phyloP scores from a whole-genome alignment of 2,797 vertebrate genomes.

The Apogon hyalosoma region DNA sequence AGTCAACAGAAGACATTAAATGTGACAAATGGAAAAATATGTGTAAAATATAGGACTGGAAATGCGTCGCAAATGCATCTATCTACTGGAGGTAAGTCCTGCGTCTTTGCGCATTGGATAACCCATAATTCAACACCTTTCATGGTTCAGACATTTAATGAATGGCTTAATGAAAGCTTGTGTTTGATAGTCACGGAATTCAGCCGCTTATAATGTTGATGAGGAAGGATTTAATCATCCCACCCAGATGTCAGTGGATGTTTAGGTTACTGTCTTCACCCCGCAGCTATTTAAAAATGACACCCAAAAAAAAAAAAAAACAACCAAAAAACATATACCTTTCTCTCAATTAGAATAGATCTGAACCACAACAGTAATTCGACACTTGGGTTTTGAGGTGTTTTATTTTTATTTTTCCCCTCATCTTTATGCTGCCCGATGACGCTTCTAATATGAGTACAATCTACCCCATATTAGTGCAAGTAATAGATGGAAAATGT shows the following conservation, averaged over 20 bases:
- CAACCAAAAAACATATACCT: no score
- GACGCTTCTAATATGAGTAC: no score
- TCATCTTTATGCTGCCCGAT: not conserved
- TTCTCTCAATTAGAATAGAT: not conserved
- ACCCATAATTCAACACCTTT: not conserved
- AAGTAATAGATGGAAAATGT: not conserved
- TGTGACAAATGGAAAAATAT: slow-evolving; percentile 32
- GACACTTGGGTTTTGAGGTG: not conserved
- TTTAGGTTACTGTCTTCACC: not conserved
- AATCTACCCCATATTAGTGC: no score
- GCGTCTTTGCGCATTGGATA: not conserved
- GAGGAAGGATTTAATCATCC: slow-evolving; percentile 17
- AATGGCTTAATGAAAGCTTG: not conserved
- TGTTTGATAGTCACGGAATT: slow-evolving; percentile 4
- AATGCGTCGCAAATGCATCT: slow-evolving; percentile 69
- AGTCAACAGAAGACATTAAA: slow-evolving; percentile 27
- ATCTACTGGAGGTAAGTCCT: slow-evolving; percentile 73
- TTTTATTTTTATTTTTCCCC: not conserved
- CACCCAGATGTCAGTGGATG: slow-evolving; percentile 32
- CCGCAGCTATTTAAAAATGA: not conserved
- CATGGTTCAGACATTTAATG: not conserved
- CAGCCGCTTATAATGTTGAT: slow-evolving; percentile 8
- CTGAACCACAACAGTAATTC: not conserved
- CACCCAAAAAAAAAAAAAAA: not conserved
- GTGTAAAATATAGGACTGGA: slow-evolving; percentile 58